Evolutionary conservation across 2,888 invertebrate genomes (phyloP).

Genomic region (Microctonus aethiopoides): DNA sequence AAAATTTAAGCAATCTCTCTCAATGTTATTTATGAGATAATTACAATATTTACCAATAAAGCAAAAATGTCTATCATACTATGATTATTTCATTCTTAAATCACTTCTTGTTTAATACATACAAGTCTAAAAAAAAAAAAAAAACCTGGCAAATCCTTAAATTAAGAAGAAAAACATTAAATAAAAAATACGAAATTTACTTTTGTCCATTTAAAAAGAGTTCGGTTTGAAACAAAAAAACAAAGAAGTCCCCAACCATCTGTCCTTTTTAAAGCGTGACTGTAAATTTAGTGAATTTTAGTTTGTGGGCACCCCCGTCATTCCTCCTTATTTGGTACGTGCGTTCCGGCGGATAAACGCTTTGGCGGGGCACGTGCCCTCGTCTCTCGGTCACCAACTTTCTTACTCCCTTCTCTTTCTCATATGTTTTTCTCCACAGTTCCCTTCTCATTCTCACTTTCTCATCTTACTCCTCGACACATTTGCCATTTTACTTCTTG

Average conservation of each 20-base stretch:
- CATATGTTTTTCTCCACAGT: constrained; percentile 11
- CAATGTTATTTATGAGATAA: not conserved
- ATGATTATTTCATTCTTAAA: not conserved
- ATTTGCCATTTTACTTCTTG: constrained; percentile 7
- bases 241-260: constrained; percentile 24
- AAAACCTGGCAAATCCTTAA: no score
- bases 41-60: not conserved
- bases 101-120: not conserved
- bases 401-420: constrained; percentile 19
- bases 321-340: constrained; percentile 29
- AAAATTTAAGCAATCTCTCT: not conserved
- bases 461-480: constrained; percentile 6
- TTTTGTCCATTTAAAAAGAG: constrained; percentile 6
- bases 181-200: constrained; percentile 3
- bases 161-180: not conserved
- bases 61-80: not conserved
- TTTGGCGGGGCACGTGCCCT: constrained; percentile 40
- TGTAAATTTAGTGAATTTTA: constrained; percentile 20
- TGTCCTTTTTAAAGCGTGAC: constrained; percentile 33
- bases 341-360: constrained; percentile 33
- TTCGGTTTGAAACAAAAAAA: constrained; percentile 4
- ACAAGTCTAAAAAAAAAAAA: no score
- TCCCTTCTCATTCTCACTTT: not conserved
- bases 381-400: constrained; percentile 28
- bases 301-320: constrained; percentile 19